Evolutionary conservation across 2,797 vertebrate genomes (phyloP), one percentile per base, ranked within the genome.

Genomic region (Xerus rutilus): DNA sequence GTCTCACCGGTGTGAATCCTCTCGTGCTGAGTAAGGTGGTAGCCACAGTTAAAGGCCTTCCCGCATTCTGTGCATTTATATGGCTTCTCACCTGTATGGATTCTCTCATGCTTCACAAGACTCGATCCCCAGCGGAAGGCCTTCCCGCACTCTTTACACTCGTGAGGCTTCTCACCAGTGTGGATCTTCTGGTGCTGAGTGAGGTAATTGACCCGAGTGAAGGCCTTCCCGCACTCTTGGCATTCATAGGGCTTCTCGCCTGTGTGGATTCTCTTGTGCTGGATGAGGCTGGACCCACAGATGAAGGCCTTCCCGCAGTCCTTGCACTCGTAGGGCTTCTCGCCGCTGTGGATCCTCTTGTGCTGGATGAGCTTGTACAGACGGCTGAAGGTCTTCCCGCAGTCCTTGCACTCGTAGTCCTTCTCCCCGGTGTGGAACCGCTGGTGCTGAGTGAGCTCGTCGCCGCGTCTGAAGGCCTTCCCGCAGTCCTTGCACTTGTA

Each of bases 191-290:
- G 94, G 59, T 97, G 96, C 30, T 97, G 97, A 10, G 94, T 96
- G 13, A 97, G 96, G 54, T 96, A 97, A 21, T 73, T 96, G 47
- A 95, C 93, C 0, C 95, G 91, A 0, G 95, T 96, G 32, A 97
- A 98, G 54, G 97, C 94, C 70, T 98, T 98, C n/a, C 98, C 97
- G n/a, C 98, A 97, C 8, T 96, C 97, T 7, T 94, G 91, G 47
- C 97, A 98, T 2, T 94, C 96, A 12, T 94, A 97, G 43, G 96
- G 93, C 78, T 97, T 97, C 81, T 97, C 95, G 0, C 96, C 95
- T 0, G 94, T 97, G 57, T 97, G 96, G 30, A 97, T 59, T 54
- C 96, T 79, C 57, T 96, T 83, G 2, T 97, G 97, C 5, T 96
- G 96, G n/a, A 94, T 77, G 2, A 98, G 96, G 91, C 96, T 97